Evolutionary conservation across 2,113 vertebrate species (phyloP).

Genomic region (Mustela lutreola): DNA sequence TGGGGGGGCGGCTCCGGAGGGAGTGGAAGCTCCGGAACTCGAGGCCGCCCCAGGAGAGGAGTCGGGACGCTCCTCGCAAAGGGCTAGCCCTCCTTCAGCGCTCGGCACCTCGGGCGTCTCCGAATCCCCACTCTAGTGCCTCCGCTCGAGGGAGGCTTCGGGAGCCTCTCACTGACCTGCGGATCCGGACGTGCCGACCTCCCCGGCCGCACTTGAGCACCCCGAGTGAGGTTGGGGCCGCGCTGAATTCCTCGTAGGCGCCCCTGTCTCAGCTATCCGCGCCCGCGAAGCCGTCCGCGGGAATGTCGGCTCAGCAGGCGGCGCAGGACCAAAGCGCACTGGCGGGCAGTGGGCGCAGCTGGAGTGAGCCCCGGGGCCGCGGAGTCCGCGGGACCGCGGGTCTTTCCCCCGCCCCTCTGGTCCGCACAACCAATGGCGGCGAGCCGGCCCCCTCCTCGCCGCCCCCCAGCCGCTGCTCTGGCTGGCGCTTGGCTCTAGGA

Average conservation of each 20-base stretch:
- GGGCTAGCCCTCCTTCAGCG: background rate
- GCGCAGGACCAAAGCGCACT: background rate
- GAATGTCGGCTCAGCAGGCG: background rate
- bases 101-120: background rate
- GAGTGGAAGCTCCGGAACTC: background rate
- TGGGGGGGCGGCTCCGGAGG: background rate
- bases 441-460: slow-evolving; percentile 27
- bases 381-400: background rate
- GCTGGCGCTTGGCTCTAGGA: background rate
- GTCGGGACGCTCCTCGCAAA: background rate
- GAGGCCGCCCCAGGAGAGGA: background rate
- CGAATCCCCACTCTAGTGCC: background rate
- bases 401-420: slow-evolving; percentile 55
- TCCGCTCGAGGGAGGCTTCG: too few species aligned
- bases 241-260: background rate
- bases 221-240: background rate
- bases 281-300: background rate
- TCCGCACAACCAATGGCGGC: slow-evolving; percentile 61
- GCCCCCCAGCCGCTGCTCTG: background rate
- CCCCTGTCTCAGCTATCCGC: background rate
- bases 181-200: background rate
- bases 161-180: slow-evolving; percentile 56
- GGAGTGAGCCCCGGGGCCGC: background rate
- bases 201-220: background rate
- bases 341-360: background rate